These are phyloP conservation scores for Fringilla coelebs DNA, from an alignment of 2,797 vertebrate species.

Conservation along the genomic window DNA sequence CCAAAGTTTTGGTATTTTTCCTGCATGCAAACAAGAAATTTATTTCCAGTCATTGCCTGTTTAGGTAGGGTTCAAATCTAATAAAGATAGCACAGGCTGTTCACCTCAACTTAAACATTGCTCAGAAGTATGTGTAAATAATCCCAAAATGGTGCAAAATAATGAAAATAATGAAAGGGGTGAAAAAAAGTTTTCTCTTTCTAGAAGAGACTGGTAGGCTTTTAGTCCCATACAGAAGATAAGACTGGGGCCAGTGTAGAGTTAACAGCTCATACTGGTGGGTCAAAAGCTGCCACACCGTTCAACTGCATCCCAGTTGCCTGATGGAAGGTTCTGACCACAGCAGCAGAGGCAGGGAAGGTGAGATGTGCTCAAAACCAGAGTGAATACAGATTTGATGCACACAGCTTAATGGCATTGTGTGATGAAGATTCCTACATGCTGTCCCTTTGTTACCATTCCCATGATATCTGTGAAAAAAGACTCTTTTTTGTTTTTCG, in stretches of 20 bases:
- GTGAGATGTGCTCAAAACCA: not conserved
- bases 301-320: fast-evolving
- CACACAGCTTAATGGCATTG: fast-evolving
- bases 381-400: not conserved
- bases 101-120: not conserved
- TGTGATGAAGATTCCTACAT: not conserved
- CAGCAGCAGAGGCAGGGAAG: not conserved
- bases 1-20: not conserved
- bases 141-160: not conserved
- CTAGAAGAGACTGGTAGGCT: not conserved
- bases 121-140: not conserved
- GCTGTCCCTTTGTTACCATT: not conserved
- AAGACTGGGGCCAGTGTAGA: not conserved
- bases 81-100: not conserved
- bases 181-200: not conserved
- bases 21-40: not conserved
- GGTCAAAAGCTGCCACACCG: not conserved
- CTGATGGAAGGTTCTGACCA: not conserved
- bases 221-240: not conserved
- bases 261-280: not conserved
- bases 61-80: not conserved
- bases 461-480: not conserved
- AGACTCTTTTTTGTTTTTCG: too few species aligned
- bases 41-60: not conserved
- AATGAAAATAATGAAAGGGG: not conserved